These are phyloP conservation scores for Charina bottae DNA, from an alignment of 2,113 vertebrate species.

Conservation along the genomic window DNA sequence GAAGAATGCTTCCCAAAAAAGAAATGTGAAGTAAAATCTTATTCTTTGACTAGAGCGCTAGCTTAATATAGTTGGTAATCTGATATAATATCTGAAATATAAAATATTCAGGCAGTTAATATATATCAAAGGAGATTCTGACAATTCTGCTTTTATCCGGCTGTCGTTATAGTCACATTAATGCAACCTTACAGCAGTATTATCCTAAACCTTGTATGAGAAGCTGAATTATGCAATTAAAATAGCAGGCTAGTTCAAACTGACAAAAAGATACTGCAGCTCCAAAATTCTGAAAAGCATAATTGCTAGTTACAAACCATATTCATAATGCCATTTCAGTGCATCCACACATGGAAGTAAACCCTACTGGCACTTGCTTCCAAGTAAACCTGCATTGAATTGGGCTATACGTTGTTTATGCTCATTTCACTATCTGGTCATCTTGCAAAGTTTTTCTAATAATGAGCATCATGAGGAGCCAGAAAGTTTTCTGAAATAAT, in stretches of 20 bases:
- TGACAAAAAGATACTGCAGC: neutral
- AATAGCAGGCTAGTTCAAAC: neutral
- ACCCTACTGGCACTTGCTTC: neutral
- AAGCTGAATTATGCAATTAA: neutral
- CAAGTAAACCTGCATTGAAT: neutral
- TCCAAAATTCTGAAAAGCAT: neutral
- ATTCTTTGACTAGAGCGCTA: neutral
- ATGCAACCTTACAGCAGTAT: neutral
- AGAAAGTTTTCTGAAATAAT: neutral
- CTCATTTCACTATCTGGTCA: neutral
- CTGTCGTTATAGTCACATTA: neutral
- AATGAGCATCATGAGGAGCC: neutral
- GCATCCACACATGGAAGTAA: neutral
- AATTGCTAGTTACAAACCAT: neutral
- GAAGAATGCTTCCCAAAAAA: neutral
- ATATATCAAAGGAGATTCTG: neutral
- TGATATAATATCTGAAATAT: neutral
- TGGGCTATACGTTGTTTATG: neutral
- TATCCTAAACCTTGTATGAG: neutral
- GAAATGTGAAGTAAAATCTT: neutral
- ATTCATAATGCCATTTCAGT: neutral
- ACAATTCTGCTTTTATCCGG: neutral
- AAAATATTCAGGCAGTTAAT: neutral
- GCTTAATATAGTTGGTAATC: neutral
- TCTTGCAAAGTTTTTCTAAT: neutral